Conservation (phyloP, 1,140 invertebrate species). For the Belonocnema kinseyi region DNA sequence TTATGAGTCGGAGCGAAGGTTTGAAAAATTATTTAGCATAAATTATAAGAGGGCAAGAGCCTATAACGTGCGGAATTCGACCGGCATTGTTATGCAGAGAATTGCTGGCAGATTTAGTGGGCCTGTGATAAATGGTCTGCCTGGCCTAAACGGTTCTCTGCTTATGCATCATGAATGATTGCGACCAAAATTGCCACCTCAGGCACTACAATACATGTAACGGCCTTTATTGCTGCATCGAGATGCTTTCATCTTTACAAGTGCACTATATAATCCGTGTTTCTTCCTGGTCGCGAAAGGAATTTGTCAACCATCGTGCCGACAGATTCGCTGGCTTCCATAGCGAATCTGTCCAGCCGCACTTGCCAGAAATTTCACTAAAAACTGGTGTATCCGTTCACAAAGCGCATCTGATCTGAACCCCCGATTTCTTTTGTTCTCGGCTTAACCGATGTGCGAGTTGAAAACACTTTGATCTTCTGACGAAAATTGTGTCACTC, state of each 20-base stretch:
- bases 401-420: background rate
- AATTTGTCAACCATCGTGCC: constrained; percentile 22
- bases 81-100: constrained; percentile 28
- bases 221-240: constrained; percentile 17
- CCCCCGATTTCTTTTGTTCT: background rate
- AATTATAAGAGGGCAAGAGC: constrained; percentile 5
- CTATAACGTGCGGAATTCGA: constrained; percentile 23
- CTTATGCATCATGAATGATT: constrained; percentile 31
- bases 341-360: background rate
- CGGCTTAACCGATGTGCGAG: background rate
- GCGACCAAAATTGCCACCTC: constrained; percentile 29
- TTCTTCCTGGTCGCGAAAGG: constrained; percentile 20
- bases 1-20: background rate
- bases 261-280: background rate
- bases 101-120: constrained; percentile 28
- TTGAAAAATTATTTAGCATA: constrained; percentile 29
- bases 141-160: constrained; percentile 27
- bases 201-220: constrained; percentile 18
- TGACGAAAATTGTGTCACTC: background rate
- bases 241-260: constrained; percentile 6
- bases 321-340: constrained; percentile 11
- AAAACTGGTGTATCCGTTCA: background rate
- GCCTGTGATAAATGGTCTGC: constrained; percentile 29
- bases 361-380: constrained; percentile 19
- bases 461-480: background rate